Evolutionary conservation across 2,888 invertebrate species (phyloP).

Genomic region (Andrena trimmerana): DNA sequence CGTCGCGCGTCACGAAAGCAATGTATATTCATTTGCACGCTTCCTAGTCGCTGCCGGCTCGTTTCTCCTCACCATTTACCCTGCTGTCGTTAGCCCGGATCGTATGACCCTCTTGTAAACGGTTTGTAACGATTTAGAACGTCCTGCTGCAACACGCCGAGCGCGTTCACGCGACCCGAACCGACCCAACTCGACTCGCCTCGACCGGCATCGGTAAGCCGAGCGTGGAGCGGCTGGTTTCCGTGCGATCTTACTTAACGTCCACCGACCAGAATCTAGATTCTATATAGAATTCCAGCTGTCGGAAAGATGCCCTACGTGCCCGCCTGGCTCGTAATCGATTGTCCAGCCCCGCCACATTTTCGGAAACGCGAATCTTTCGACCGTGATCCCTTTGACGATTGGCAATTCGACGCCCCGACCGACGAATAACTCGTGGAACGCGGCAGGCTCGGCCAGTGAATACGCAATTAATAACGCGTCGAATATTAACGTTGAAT

Average conservation of each 20-base stretch:
- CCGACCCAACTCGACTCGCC: not conserved
- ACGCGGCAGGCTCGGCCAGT: not conserved
- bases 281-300: not conserved
- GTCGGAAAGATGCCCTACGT: too few species aligned
- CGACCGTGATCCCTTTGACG: not conserved
- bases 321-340: too few species aligned
- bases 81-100: conserved; percentile 54
- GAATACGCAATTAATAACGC: conserved; percentile 4
- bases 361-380: too few species aligned
- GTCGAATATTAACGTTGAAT: not conserved
- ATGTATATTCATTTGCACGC: conserved; percentile 72
- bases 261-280: not conserved
- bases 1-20: conserved; percentile 64
- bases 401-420: not conserved
- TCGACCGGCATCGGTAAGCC: not conserved
- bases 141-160: conserved; percentile 27
- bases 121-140: conserved; percentile 69
- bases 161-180: conserved; percentile 13
- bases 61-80: conserved; percentile 56
- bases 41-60: conserved; percentile 47
- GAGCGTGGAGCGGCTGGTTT: conserved; percentile 1
- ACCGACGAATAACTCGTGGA: not conserved
- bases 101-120: conserved; percentile 62
- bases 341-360: too few species aligned
- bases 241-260: not conserved